These are phyloP conservation scores for Brevipalpus yothersi DNA, from an alignment of 1,140 invertebrate genomes.

Conservation along the genomic window DNA sequence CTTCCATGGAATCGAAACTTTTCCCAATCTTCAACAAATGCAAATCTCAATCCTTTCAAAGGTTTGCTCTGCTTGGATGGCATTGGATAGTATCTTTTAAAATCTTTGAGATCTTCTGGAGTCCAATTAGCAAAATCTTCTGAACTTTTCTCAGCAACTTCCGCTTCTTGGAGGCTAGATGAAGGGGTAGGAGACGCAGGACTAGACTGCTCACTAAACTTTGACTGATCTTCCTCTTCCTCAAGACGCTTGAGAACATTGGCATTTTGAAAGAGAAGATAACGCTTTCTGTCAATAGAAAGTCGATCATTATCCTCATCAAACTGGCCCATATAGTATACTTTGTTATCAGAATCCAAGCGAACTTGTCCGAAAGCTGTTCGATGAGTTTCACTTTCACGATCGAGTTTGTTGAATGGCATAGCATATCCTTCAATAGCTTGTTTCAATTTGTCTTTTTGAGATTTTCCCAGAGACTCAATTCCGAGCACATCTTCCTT, in stretches of 20 bases:
- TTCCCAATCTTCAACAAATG: not conserved
- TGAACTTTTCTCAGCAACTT: too few species aligned
- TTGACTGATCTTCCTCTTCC: too few species aligned
- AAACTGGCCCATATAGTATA: conserved; percentile 8
- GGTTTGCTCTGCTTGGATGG: too few species aligned
- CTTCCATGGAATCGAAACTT: too few species aligned
- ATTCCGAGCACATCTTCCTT: conserved; percentile 1
- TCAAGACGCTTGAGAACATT: too few species aligned
- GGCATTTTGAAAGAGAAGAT: too few species aligned
- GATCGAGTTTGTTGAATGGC: not conserved
- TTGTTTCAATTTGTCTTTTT: not conserved
- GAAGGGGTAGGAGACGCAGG: too few species aligned
- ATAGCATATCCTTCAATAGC: not conserved
- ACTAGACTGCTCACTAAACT: too few species aligned
- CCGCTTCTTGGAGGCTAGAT: too few species aligned
- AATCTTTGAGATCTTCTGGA: too few species aligned
- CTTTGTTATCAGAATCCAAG: conserved; percentile 9
- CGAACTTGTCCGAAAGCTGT: conserved; percentile 8
- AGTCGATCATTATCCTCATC: conserved; percentile 1
- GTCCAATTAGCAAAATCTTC: too few species aligned
- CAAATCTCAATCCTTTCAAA: not conserved
- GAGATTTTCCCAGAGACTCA: not conserved
- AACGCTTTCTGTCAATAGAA: not conserved
- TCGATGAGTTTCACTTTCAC: not conserved
- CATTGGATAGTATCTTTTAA: too few species aligned